Evolutionary conservation across 2,797 vertebrate genomes (phyloP), one percentile per base, ranked within the genome.

Genomic region (Enteromius argenteus): DNA sequence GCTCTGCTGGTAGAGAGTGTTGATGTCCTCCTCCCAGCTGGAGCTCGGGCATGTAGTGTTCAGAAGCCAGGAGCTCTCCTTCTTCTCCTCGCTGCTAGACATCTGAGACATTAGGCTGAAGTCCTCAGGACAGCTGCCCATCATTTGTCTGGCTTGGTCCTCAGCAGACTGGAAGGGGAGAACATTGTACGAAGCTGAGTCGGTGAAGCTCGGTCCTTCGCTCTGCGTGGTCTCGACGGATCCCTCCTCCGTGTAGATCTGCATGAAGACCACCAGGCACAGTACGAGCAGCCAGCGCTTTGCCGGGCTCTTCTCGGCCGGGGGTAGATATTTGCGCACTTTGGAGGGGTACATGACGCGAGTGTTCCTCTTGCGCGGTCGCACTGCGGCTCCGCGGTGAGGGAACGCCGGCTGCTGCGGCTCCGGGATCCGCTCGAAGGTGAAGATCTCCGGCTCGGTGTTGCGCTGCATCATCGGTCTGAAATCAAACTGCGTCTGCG

Each of bases 311-410:
- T 84, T 93, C 93, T 96, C 95, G 3, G 91, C 93, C 0, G 92
- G 93, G 0, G 95, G 95, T 0, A 96, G 93, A 74, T 96, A 94
- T 92, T 94, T 95, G 89, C 93, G 94, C 76, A 95, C 94, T 3
- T 93, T 94, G 3, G 95, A 92, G 0, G 95, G 95, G 87, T 95
- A 96, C 93, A 95, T 93, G 1, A 96, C 94, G 71, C 95, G 93
- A 4, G 89, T 91, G 85, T 91, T 92, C 86, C 91, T 94, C 90
- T 90, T 94, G 88, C 91, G 92, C 1, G 92, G 91, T 42, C 94
- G 94, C 60, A 91, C 39, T 0, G 92, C 88, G 42, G 90, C 90
- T 79, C 51, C 89, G 81, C 84, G 89, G 62, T 89, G 80, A 37
- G 90, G 89, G 66, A 87, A 30, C 87, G 53, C 21, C 30, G 27